phyloP scores from a whole-genome alignment of 1,140 invertebrate species.

The Pseudomyrmex flavicornis region DNA sequence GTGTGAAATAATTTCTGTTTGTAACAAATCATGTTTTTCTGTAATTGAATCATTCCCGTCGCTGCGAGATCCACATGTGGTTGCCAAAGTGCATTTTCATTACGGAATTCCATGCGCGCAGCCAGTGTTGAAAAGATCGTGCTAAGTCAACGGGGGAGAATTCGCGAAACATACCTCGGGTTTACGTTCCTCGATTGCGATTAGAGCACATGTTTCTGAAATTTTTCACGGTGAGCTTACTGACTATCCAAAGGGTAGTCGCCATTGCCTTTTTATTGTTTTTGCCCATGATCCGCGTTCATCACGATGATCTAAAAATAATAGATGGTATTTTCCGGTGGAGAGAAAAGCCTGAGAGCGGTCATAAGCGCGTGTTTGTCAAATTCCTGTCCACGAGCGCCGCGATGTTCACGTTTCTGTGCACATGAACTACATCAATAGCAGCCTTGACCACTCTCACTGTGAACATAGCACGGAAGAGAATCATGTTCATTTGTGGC shows the following conservation, averaged over 20 bases:
- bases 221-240: slow-evolving; percentile 68
- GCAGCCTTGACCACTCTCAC: too few relatives aligned
- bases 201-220: slow-evolving; percentile 74
- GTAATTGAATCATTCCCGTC: slow-evolving; percentile 30
- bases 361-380: too few relatives aligned
- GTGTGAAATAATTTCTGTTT: neutral
- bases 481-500: too few relatives aligned
- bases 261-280: slow-evolving; percentile 75
- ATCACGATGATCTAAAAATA: slow-evolving; percentile 65
- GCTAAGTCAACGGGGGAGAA: neutral
- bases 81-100: slow-evolving; percentile 33
- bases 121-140: neutral
- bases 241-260: slow-evolving; percentile 64
- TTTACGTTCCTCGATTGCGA: slow-evolving; percentile 44
- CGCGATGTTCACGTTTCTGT: too few relatives aligned
- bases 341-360: too few relatives aligned
- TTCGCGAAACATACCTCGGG: slow-evolving; percentile 64
- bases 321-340: slow-evolving; percentile 38
- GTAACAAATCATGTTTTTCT: slow-evolving; percentile 37
- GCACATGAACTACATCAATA: too few relatives aligned
- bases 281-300: slow-evolving; percentile 65
- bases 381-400: too few relatives aligned
- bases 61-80: slow-evolving; percentile 65
- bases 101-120: neutral
- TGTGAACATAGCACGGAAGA: too few relatives aligned